phyloP scores from a whole-genome alignment of 2,888 invertebrate genomes.

The Diarsia mendica region DNA sequence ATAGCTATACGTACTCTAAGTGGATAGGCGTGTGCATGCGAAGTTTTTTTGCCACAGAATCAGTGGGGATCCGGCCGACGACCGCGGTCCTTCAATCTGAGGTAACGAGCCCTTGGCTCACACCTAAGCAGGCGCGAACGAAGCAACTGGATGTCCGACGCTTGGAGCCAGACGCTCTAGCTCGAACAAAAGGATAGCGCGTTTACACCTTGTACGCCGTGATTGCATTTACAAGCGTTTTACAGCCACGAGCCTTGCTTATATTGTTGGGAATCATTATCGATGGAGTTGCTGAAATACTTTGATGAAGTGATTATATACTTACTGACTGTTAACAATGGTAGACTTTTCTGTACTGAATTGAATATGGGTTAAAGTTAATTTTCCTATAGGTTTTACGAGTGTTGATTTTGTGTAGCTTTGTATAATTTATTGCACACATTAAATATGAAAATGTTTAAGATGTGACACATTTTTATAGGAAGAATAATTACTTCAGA shows the following conservation, averaged over 20 bases:
- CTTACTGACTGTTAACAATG: slow-evolving; percentile 2
- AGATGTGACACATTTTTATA: neutral
- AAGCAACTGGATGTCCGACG: slow-evolving; percentile 77
- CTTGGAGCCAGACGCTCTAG: slow-evolving; percentile 36
- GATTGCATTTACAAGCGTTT: slow-evolving; percentile 57
- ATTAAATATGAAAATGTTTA: neutral
- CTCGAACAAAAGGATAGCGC: slow-evolving; percentile 81
- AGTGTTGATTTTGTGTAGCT: neutral
- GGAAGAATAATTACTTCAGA: neutral
- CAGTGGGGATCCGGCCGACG: slow-evolving; percentile 80
- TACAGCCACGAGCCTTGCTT: slow-evolving; percentile 38
- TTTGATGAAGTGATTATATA: slow-evolving; percentile 19
- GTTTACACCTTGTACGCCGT: slow-evolving; percentile 57
- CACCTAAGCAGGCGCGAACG: slow-evolving; percentile 87
- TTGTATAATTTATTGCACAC: neutral
- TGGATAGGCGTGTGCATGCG: slow-evolving; percentile 61
- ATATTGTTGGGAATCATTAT: slow-evolving; percentile 49
- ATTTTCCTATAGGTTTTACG: neutral
- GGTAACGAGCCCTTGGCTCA: slow-evolving; percentile 83
- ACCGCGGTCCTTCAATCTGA: slow-evolving; percentile 87
- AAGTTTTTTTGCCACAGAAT: slow-evolving; percentile 73
- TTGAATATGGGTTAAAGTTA: neutral
- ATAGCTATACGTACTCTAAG: slow-evolving; percentile 58
- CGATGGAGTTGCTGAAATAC: slow-evolving; percentile 45
- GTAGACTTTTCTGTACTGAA: neutral